These are phyloP conservation scores for Miniopterus natalensis DNA, from an alignment of 2,113 vertebrate species.

Conservation along the genomic window DNA sequence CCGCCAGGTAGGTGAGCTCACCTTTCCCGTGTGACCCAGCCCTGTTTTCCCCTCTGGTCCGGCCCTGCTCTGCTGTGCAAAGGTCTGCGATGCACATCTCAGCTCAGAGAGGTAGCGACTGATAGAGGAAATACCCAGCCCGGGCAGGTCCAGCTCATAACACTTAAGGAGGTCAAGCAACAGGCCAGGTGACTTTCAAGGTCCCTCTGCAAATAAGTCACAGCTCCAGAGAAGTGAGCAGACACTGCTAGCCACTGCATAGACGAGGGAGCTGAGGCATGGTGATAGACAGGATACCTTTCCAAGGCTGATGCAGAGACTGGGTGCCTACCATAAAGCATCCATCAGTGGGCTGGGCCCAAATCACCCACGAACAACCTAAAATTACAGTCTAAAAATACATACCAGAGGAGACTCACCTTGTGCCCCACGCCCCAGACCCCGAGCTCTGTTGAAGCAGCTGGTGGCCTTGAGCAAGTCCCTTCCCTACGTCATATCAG, in stretches of 20 bases:
- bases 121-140: neutral
- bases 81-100: neutral
- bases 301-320: neutral
- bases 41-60: neutral
- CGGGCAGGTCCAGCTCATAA: neutral
- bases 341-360: neutral
- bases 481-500: too few species aligned
- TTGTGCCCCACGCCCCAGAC: too few species aligned
- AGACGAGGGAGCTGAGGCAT: neutral
- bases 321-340: too few species aligned
- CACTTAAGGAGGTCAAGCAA: neutral
- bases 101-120: neutral
- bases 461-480: neutral
- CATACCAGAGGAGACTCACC: neutral
- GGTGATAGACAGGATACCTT: accelerated
- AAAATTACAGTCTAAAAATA: neutral
- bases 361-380: neutral
- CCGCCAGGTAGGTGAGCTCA: neutral
- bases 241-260: neutral
- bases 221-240: neutral
- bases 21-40: neutral
- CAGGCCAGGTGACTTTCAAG: neutral
- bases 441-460: neutral
- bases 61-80: neutral
- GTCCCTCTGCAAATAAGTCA: neutral